Percentiles rank a stretch among this genome's conserved stretches.
phyloP scores from a whole-genome alignment of 2,888 invertebrate genomes.

The Nebria salina region DNA sequence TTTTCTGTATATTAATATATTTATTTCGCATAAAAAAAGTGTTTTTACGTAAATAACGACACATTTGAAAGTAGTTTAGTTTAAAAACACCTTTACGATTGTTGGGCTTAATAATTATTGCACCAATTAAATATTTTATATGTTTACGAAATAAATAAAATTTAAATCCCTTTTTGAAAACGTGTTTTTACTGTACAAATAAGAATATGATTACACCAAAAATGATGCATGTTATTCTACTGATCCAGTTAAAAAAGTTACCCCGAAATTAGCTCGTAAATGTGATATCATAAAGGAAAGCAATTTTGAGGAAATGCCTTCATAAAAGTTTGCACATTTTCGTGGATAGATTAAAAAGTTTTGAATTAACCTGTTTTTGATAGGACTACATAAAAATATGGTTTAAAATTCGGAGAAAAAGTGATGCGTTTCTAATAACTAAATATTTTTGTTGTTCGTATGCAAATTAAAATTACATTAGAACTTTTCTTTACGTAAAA shows the following conservation, averaged over 20 bases:
- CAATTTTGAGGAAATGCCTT: background rate
- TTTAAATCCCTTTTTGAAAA: background rate
- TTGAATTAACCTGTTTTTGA: background rate
- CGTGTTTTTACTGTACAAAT: background rate
- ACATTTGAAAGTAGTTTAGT: too few relatives aligned
- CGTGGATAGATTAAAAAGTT: background rate
- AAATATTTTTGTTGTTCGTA: background rate
- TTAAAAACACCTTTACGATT: too few relatives aligned
- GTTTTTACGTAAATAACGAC: too few relatives aligned
- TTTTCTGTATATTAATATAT: too few relatives aligned
- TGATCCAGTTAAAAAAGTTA: background rate
- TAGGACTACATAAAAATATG: background rate
- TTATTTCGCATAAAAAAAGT: too few relatives aligned
- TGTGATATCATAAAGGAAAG: background rate
- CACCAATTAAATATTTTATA: too few relatives aligned
- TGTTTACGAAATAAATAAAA: too few relatives aligned
- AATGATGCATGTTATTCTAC: background rate
- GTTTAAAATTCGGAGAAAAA: background rate
- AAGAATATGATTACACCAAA: background rate
- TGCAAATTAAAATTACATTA: background rate
- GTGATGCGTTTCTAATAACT: background rate
- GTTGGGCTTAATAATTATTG: too few relatives aligned
- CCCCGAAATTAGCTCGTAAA: background rate
- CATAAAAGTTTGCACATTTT: background rate
- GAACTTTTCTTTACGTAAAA: background rate